Evolutionary conservation across 2,113 vertebrate species (phyloP).

Genomic region (Gymnarchus niloticus): DNA sequence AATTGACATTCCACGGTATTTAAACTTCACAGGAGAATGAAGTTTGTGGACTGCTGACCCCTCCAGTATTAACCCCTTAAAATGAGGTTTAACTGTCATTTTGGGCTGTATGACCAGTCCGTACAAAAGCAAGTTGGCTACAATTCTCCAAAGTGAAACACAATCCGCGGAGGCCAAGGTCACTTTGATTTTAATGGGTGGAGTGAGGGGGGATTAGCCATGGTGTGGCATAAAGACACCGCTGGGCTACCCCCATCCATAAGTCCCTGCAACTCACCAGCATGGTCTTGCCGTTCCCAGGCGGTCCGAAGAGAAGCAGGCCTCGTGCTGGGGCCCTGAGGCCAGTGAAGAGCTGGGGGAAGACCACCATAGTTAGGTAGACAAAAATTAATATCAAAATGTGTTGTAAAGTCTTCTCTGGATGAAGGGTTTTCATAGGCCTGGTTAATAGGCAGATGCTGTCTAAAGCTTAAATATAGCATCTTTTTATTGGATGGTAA

Average conservation of each 20-base stretch:
- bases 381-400: not conserved
- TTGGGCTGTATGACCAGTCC: too few species aligned
- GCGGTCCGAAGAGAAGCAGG: slow-evolving; percentile 88
- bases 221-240: not conserved
- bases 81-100: not conserved
- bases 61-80: not conserved
- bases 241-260: not conserved
- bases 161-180: not conserved
- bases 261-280: slow-evolving; percentile 65
- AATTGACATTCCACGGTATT: too few species aligned
- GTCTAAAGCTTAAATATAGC: too few species aligned
- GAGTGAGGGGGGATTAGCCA: not conserved
- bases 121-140: too few species aligned
- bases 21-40: too few species aligned
- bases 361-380: not conserved
- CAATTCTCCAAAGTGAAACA: too few species aligned
- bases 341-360: slow-evolving; percentile 83
- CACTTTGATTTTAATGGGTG: not conserved
- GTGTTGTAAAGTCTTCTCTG: too few species aligned
- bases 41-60: too few species aligned
- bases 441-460: too few species aligned
- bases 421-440: too few species aligned
- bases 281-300: slow-evolving; percentile 98
- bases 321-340: slow-evolving; percentile 90
- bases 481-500: too few species aligned